Conservation (phyloP, 2,797 vertebrate genomes). For the Lacerta agilis region DNA sequence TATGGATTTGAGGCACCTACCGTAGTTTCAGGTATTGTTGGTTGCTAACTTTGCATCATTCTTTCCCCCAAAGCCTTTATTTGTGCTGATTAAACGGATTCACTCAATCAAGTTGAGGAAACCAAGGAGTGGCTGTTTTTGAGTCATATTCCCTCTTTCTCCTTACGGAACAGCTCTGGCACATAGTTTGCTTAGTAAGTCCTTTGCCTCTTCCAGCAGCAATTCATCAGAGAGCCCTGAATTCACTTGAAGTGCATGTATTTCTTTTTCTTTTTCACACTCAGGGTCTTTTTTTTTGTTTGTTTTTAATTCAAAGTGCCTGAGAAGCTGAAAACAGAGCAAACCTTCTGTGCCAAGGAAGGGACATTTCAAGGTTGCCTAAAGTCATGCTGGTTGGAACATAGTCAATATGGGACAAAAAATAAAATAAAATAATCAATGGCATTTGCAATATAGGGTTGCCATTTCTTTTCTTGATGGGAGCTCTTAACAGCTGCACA, state of each 20-base stretch:
- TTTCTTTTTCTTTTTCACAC: background rate
- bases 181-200: background rate
- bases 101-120: background rate
- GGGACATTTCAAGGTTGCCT: background rate
- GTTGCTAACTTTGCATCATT: background rate
- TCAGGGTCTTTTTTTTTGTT: background rate
- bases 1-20: background rate
- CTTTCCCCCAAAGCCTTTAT: background rate
- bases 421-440: background rate
- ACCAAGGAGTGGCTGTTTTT: background rate
- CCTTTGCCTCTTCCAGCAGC: background rate
- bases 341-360: background rate
- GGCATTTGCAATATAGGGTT: no score
- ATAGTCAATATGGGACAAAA: background rate
- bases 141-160: background rate
- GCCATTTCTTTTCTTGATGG: no score
- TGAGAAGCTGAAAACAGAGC: conserved; percentile 1
- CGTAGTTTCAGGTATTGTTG: background rate
- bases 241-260: background rate
- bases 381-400: background rate
- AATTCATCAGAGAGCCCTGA: background rate
- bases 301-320: background rate
- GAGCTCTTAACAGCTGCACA: no score
- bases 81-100: background rate
- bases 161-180: background rate